Base-by-base conservation (phyloP, 2,797 vertebrate species). In the Allobates femoralis region DNA sequence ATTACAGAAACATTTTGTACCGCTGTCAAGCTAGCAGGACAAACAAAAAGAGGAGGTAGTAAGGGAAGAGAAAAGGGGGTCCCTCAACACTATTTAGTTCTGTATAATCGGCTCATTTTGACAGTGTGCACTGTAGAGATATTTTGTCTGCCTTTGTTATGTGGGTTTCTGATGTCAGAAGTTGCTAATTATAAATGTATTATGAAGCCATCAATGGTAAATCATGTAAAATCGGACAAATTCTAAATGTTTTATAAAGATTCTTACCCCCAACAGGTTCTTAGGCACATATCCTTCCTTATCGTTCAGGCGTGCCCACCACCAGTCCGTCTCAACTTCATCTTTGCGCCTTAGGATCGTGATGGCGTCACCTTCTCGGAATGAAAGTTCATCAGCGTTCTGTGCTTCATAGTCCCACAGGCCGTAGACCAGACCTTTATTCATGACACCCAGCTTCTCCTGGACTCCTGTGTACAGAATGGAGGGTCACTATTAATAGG, bases 361-460 rank as follows among this genome's bases (percentile, higher is more conserved):
- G 86, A 99, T 92, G 80, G 96, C 94, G 0, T 99, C 96, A 0
- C 97, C 97, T 90, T 99, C 97, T 0, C 92, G 94, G 93, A 99
- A 97, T n/a, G 97, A 95, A 87, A 99, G 89, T 93, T 99, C 98
- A 0, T 99, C 98, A 0, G 91, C 89, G 83, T 96, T 96, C 94
- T 98, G 97, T 83, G 97, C 95, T 32, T 96, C 94, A 0, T 97
- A 98, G 91, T 97, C 94, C 98, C 98, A 99, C 79, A 99, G 93
- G 0, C 95, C 94, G 0, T 97, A 98, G 23, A 98, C 97, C 26
- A 94, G 86, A 1, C 98, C 97, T 92, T 98, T 99, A 90, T 99
- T 99, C 98, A 99, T 99, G 83, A 98, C 96, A 0, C 98, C 98
- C 91, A 99, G 60, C 93, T 99, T 99, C 91, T 99, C 98, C 88